Conservation (phyloP, 2,113 vertebrate species). For the Saccopteryx leptura region DNA sequence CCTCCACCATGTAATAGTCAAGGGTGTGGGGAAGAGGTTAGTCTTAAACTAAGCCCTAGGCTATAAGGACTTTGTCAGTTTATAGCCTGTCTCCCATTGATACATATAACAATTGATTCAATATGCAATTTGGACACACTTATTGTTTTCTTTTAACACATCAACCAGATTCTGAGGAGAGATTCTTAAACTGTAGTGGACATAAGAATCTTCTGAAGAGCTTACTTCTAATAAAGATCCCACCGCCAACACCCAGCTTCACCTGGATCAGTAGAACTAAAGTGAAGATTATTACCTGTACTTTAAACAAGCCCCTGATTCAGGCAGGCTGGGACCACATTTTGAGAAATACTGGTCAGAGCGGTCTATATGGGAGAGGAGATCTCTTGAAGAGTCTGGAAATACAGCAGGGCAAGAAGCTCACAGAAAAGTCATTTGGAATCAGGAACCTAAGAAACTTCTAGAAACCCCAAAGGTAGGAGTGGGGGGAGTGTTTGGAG, state of each 20-base stretch:
- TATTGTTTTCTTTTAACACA: neutral
- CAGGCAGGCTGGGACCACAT: neutral
- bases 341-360: neutral
- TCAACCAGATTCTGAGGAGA: neutral
- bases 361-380: neutral
- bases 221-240: neutral
- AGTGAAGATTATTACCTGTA: neutral
- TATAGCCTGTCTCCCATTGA: neutral
- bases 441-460: neutral
- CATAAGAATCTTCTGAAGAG: neutral
- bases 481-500: neutral
- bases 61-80: too few relatives aligned
- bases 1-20: too few relatives aligned
- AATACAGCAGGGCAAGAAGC: neutral
- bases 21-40: too few relatives aligned
- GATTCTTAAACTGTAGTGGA: neutral
- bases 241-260: fast-evolving
- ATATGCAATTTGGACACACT: neutral
- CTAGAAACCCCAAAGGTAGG: neutral
- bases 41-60: too few relatives aligned
- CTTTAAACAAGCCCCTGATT: neutral
- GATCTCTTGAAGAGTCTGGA: neutral
- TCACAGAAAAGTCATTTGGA: neutral
- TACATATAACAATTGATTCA: neutral
- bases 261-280: neutral